Conservation (phyloP, 1,140 invertebrate species). For the Helicoverpa zea region DNA sequence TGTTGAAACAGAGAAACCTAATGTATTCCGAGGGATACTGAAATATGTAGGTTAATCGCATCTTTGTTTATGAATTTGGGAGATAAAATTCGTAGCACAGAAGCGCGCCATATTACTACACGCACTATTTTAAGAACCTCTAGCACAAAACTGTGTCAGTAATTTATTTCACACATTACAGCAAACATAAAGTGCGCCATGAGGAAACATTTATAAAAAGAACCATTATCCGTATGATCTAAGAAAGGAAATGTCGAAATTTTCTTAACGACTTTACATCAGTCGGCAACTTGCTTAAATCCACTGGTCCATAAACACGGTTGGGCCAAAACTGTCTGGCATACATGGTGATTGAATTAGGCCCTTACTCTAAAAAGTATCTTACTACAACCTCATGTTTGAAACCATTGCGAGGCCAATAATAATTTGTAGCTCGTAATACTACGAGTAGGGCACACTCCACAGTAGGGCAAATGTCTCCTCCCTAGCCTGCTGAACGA, state of each 20-base stretch:
- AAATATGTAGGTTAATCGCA: constrained; percentile 50
- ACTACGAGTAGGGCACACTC: no score
- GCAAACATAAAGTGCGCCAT: background rate
- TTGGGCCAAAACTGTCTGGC: no score
- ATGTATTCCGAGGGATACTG: constrained; percentile 52
- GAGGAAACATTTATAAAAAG: constrained; percentile 1
- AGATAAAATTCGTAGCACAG: constrained; percentile 8
- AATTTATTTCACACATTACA: background rate
- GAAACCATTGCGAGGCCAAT: no score
- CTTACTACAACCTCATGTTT: no score
- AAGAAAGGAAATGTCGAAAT: background rate
- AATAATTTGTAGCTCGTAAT: no score
- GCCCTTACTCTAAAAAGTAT: no score
- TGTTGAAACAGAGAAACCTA: constrained; percentile 67
- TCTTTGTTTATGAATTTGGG: constrained; percentile 37
- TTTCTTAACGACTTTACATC: background rate
- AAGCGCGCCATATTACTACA: background rate
- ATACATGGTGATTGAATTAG: no score
- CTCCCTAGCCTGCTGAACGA: no score
- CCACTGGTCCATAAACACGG: constrained; percentile 11
- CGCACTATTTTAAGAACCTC: constrained; percentile 14
- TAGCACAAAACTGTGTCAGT: background rate
- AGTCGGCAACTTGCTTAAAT: background rate
- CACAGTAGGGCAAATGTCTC: no score
- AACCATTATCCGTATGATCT: constrained; percentile 8